Percentiles rank a stretch among this genome's conserved stretches.
phyloP scores from a whole-genome alignment of 2,888 invertebrate species.

The Harpalus rufipes region DNA sequence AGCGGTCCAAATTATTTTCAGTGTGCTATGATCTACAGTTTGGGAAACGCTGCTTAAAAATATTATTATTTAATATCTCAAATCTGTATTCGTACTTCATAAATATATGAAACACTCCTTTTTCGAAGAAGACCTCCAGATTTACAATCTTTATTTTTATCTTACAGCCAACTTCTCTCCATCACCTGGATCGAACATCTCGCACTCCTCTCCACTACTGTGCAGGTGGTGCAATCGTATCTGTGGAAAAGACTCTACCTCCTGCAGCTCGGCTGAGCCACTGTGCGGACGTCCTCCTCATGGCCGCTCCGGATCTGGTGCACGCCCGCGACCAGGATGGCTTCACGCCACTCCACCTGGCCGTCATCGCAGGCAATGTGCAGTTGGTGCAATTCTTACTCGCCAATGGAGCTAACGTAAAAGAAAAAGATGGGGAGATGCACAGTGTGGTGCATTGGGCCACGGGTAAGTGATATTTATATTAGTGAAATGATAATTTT shows the following conservation, averaged over 20 bases:
- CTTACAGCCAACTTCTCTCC: conserved; percentile 81
- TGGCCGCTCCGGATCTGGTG: conserved; percentile 91
- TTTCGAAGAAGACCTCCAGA: too few species aligned
- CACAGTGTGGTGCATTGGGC: conserved; percentile 99
- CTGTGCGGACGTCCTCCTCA: conserved; percentile 85
- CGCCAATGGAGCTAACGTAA: conserved; percentile 93
- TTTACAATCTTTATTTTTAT: too few species aligned
- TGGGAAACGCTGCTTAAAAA: too few species aligned
- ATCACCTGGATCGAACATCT: conserved; percentile 88
- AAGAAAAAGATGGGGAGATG: conserved; percentile 94
- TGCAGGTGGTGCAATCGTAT: conserved; percentile 79
- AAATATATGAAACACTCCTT: too few species aligned
- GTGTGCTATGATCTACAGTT: too few species aligned
- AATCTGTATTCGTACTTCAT: too few species aligned
- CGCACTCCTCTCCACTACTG: conserved; percentile 97
- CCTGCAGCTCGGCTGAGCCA: conserved; percentile 73
- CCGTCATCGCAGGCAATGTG: conserved; percentile 95
- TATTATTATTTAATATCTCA: too few species aligned
- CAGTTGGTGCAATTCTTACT: conserved; percentile 91
- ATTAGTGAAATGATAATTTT: too few species aligned
- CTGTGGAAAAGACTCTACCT: neutral
- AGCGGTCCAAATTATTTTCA: too few species aligned
- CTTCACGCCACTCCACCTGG: conserved; percentile 95
- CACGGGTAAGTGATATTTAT: conserved; percentile 84
- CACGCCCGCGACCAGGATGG: conserved; percentile 95